These are phyloP conservation scores for Anser cygnoides DNA, from an alignment of 2,113 vertebrate genomes.

Conservation along the genomic window DNA sequence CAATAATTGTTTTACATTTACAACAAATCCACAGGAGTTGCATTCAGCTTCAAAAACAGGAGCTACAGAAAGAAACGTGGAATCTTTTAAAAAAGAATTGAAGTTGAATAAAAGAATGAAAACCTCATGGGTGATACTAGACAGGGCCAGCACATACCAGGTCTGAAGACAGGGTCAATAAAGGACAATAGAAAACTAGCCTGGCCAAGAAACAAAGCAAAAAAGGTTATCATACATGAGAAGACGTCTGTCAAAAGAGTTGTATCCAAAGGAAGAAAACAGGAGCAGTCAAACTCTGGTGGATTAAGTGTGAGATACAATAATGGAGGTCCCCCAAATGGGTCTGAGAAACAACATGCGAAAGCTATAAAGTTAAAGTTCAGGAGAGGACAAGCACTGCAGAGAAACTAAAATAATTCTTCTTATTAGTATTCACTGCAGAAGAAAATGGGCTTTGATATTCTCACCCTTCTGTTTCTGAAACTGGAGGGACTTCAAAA, in stretches of 20 bases:
- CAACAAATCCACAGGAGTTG: neutral
- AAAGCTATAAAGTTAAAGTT: neutral
- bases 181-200: neutral
- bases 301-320: neutral
- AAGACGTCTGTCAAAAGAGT: neutral
- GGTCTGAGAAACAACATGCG: neutral
- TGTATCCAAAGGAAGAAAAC: neutral
- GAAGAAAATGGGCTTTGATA: neutral
- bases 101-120: neutral
- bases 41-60: neutral
- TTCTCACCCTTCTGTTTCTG: neutral
- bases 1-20: neutral
- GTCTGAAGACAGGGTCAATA: neutral
- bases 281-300: neutral
- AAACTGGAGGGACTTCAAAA: neutral
- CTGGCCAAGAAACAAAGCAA: neutral
- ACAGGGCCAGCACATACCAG: neutral
- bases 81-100: neutral
- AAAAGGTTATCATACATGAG: neutral
- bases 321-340: accelerated
- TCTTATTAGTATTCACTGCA: neutral
- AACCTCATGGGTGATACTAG: neutral
- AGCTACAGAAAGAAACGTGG: neutral
- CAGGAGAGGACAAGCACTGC: neutral
- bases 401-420: neutral